Evolutionary conservation across 2,113 vertebrate genomes (phyloP), one percentile per base, ranked within the genome.

Genomic region (Lanius ludovicianus): DNA sequence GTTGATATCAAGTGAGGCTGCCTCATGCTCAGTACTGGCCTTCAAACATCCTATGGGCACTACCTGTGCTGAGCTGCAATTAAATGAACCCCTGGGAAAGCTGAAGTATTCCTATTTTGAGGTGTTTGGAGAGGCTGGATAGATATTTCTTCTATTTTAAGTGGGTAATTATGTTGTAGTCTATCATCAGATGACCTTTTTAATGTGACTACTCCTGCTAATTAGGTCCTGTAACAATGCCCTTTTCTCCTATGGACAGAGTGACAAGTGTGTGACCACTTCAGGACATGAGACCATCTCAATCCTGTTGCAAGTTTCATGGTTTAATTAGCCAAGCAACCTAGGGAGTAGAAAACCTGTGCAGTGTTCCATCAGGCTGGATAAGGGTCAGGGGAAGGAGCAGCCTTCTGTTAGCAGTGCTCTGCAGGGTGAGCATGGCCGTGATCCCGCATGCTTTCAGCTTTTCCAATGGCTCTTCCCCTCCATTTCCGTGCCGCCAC

Each of bases 401-500:
- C 17, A 65, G 22, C 8, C 15, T 70, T 15, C 28, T 17, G 23
- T 4, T 5, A 3, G 1, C 27, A 15, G 18, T 2, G 5, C 23
- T 47, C 14, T 62, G 3, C 1, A 3, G 16, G 5, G 5, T 17
- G 16, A 77, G 13, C 3, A 1, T 3, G 2, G 16, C 10, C 19
- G 3, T 10, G 30, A 46, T n/a, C 47, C 33, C 59, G 6, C 5
- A 49, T 1, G 0, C 3, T 83, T 79, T 28, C 22, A 21, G 8
- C 8, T 57, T 30, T 14, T 31, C 18, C 46, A 44, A 9, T 0
- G 3, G 9, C 30, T 68, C 0, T 0, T 37, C 4, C 10, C 2
- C 17, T 50, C 15, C 3, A 1, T 23, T 49, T 44, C 0, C 0
- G n/a, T n/a, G 28, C 16, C 13, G 37, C 20, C 1, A 2, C 6